phyloP scores from a whole-genome alignment of 2,797 vertebrate genomes.

The Acanthurus tractus region DNA sequence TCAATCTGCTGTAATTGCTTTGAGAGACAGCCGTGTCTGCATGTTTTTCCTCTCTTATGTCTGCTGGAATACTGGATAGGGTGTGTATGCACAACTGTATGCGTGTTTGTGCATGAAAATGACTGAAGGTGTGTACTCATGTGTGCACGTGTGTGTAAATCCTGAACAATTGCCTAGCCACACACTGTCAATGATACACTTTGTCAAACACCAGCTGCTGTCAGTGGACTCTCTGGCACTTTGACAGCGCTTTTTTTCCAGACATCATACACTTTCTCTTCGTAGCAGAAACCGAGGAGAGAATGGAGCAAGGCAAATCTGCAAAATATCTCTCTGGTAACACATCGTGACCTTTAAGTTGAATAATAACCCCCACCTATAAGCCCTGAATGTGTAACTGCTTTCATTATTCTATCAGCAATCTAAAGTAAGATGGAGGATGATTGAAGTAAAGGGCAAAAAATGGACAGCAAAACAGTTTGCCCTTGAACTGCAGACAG shows the following conservation, averaged over 20 bases:
- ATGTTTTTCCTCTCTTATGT: conserved; percentile 74
- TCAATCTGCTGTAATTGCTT: conserved; percentile 89
- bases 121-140: conserved; percentile 55
- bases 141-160: conserved; percentile 58
- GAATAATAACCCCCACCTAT: conserved; percentile 46
- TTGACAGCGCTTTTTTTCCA: conserved; percentile 63
- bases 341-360: conserved; percentile 88
- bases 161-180: conserved; percentile 67
- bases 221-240: conserved; percentile 66
- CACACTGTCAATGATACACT: conserved; percentile 74
- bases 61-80: conserved; percentile 56
- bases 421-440: conserved; percentile 69
- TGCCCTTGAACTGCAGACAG: conserved; percentile 73
- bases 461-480: conserved; percentile 76
- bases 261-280: conserved; percentile 50
- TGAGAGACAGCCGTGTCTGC: conserved; percentile 82
- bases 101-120: conserved; percentile 32
- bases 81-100: conserved; percentile 12
- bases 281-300: conserved; percentile 10
- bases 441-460: conserved; percentile 90
- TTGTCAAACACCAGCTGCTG: conserved; percentile 75
- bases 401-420: conserved; percentile 88
- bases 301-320: conserved; percentile 31
- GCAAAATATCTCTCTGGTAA: conserved; percentile 58
- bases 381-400: conserved; percentile 68